Evolutionary conservation across 2,113 vertebrate genomes (phyloP).

Genomic region (Pseudois nayaur): DNA sequence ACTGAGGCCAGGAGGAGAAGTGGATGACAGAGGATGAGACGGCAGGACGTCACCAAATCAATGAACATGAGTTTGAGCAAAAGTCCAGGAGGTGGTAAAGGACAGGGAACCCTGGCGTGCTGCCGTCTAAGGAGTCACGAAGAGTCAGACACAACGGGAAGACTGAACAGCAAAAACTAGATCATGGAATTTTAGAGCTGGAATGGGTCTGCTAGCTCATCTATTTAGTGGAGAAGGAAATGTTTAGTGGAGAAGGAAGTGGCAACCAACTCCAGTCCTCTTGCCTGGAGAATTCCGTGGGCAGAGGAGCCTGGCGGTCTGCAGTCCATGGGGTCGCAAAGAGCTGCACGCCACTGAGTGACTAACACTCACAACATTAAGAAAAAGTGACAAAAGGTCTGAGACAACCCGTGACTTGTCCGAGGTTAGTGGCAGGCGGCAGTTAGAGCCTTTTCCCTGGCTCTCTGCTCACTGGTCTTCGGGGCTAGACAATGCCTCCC

Average conservation of each 20-base stretch:
- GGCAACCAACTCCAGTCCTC: neutral
- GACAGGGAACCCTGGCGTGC: neutral
- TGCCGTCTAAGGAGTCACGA: accelerated
- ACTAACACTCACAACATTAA: neutral
- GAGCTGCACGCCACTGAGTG: accelerated
- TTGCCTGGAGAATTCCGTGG: neutral
- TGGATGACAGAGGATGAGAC: neutral
- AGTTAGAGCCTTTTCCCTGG: neutral
- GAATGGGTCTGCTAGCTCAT: neutral
- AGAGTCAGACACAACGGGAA: neutral
- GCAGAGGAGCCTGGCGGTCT: neutral
- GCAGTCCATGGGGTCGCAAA: neutral
- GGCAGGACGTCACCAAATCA: neutral
- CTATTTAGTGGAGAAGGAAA: neutral
- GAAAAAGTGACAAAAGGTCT: neutral
- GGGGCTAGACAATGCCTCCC: accelerated
- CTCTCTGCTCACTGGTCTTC: neutral
- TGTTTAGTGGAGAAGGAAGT: neutral
- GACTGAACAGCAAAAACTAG: neutral
- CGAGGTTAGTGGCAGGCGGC: neutral
- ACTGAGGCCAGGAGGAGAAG: neutral
- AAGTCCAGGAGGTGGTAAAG: neutral
- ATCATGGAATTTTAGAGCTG: neutral
- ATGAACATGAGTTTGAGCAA: neutral
- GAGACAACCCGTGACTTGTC: neutral